phyloP scores from a whole-genome alignment of 2,888 invertebrate genomes.

The Brachycybe producta region DNA sequence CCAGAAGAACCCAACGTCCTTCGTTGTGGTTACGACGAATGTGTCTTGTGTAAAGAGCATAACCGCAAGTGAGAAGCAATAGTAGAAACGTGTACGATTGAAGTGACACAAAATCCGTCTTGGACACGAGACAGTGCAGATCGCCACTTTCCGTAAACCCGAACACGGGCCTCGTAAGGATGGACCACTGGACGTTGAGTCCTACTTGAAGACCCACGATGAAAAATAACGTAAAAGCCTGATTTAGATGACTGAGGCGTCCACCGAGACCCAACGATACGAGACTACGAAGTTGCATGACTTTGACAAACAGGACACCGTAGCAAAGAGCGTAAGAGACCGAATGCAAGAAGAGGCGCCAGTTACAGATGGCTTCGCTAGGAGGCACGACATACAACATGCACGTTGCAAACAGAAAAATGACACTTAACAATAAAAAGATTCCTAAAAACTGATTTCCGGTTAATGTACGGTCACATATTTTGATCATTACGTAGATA shows the following conservation, averaged over 20 bases:
- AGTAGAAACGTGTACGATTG: slow-evolving; percentile 28
- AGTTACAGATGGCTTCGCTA: slow-evolving; percentile 26
- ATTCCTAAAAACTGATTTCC: slow-evolving; percentile 30
- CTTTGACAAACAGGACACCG: slow-evolving; percentile 32
- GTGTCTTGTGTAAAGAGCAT: slow-evolving; percentile 29
- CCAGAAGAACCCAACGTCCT: slow-evolving; percentile 30
- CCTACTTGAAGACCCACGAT: slow-evolving; percentile 27
- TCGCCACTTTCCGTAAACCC: slow-evolving; percentile 15
- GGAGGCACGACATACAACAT: slow-evolving; percentile 31
- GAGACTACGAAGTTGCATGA: slow-evolving; percentile 33
- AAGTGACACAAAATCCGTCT: slow-evolving; percentile 27
- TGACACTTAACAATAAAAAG: slow-evolving; percentile 29
- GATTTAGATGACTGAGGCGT: slow-evolving; percentile 21
- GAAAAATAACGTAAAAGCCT: slow-evolving; percentile 20
- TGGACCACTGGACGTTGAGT: slow-evolving; percentile 29
- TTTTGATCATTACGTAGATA: slow-evolving; percentile 30
- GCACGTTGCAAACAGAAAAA: slow-evolving; percentile 29
- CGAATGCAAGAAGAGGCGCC: slow-evolving; percentile 30
- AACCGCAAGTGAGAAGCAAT: slow-evolving; percentile 27
- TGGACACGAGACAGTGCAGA: slow-evolving; percentile 26
- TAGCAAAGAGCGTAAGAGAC: slow-evolving; percentile 31
- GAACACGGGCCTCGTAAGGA: slow-evolving; percentile 18
- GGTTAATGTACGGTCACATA: slow-evolving; percentile 31
- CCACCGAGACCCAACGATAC: slow-evolving; percentile 33
- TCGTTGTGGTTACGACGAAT: slow-evolving; percentile 32